Evolutionary conservation across 2,797 vertebrate species (phyloP), one percentile per base, ranked within the genome.

Genomic region (Pampus argenteus): DNA sequence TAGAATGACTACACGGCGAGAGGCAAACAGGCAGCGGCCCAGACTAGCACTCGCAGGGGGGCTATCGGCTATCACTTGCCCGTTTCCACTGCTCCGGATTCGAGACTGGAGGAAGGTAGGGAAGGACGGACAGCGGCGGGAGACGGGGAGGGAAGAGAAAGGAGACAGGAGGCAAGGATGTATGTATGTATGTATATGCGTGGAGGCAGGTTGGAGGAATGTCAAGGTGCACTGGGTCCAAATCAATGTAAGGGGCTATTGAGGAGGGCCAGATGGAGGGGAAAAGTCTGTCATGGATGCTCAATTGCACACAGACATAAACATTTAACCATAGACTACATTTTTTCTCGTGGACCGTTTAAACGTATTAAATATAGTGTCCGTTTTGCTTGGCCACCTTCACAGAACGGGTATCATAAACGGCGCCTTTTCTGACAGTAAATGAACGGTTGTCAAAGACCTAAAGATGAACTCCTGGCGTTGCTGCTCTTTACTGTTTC

Each of bases 231-330:
- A 71, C 42, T 13, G 44, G 66, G 78, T 84, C 82, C 70, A 87
- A 85, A 80, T 73, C 50, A 9, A 84, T 81, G 81, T 72, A 47
- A 72, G 42, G 61, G 79, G 69, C 70, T 47, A 52, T 26, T 56
- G 71, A 85, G 49, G 65, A 78, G 64, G 54, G 57, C 65, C 78
- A 77, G 62, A 85, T 64, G 56, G 66, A 64, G 50, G 9, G 20
- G 26, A 25, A 59, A 50, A 15, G 63, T 74, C 80, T 71, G 75
- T 75, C 55, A 76, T 82, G 70, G 85, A 92, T 84, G 91, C 89
- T 87, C 91, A 92, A 89, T 91, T 90, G 89, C 84, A 86, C 87
- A 20, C 85, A 91, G 90, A 91, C 89, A 90, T 92, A 93, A 92
- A 92, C 89, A 91, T 79, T 59, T 54, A 76, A 57, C 71, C 52